Base-by-base conservation (phyloP, 1,140 invertebrate species). In the Zaprionus davidi region DNA sequence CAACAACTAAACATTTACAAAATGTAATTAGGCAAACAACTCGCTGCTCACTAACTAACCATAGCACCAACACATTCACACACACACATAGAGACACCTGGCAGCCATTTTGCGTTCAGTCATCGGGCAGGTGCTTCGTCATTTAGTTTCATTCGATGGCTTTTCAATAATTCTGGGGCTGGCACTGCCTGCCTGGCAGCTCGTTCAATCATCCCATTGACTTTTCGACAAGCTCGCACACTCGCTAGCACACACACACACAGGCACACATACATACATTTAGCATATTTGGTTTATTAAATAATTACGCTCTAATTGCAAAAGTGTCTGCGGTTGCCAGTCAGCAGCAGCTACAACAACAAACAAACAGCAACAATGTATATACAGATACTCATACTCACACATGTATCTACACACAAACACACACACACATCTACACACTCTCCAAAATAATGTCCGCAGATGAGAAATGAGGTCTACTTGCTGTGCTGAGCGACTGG, bases 271-370 rank as follows among this genome's bases (percentile, higher is more conserved):
- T 41, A 59, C 62, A 51, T 28, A 63, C 13, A 51, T 63, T 36
- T 41, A 49, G 51, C 51, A 78, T 70, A 80, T 85, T 88, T 69
- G 85, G 84, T 85, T 88, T 84, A 88, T 88, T 81, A 85, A 88
- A 88, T 90, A 90, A 88, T 88, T 88, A 88, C 75, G 81, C 85
- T 88, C 84, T 88, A 88, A 90, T 90, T 88, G 81, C 84, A 84
- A 90, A 84, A 74, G 85, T 79, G 78, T 76, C 76, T 79, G 81
- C 72, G 81, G 78, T 81, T 81, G 68, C 58, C 49, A 57, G 73
- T 66, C 57, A 66, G 49, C 65, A 76, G 22, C 69, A 57, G 34
- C 28, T 7, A 46, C 71, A 68, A 13, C 56, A 60, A 55, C 41
- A 71, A 46, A 38, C 56, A 15, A 20, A 49, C 26, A 59, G 34